Conservation (phyloP, 1,140 invertebrate genomes). For the Spodoptera litura region DNA sequence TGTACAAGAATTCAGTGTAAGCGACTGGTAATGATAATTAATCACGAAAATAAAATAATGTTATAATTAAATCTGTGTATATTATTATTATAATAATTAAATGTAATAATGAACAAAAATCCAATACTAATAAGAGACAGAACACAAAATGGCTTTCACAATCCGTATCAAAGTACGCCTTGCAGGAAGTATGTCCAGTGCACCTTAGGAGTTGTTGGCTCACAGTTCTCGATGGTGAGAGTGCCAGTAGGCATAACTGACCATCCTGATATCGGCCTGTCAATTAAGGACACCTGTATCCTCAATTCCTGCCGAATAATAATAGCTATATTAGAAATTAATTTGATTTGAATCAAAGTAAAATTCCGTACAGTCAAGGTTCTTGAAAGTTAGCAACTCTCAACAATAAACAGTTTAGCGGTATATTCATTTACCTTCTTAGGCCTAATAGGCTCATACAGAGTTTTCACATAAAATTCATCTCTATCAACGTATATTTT, state of each 20-base stretch:
- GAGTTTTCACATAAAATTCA: constrained; percentile 73
- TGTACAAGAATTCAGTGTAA: constrained; percentile 87
- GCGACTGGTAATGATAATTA: constrained; percentile 85
- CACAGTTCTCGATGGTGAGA: constrained; percentile 71
- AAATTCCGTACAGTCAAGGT: background rate
- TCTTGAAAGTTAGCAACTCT: background rate
- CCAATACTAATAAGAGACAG: constrained; percentile 39
- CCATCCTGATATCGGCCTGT: constrained; percentile 52
- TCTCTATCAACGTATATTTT: constrained; percentile 70
- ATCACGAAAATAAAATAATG: constrained; percentile 36
- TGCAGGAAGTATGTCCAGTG: constrained; percentile 80
- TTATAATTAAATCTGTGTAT: constrained; percentile 31
- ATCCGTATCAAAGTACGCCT: constrained; percentile 60
- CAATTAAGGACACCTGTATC: constrained; percentile 65
- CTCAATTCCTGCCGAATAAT: constrained; percentile 65
- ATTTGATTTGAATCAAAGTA: background rate
- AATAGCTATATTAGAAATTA: constrained; percentile 7
- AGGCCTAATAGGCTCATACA: constrained; percentile 67
- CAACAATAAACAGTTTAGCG: background rate
- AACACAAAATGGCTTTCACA: constrained; percentile 49
- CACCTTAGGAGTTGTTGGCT: constrained; percentile 69
- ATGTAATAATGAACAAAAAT: background rate
- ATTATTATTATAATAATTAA: background rate
- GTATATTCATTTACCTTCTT: constrained; percentile 66
- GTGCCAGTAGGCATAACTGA: constrained; percentile 64